Base-by-base conservation (phyloP, 2,113 vertebrate species). In the Pollachius pollachius region DNA sequence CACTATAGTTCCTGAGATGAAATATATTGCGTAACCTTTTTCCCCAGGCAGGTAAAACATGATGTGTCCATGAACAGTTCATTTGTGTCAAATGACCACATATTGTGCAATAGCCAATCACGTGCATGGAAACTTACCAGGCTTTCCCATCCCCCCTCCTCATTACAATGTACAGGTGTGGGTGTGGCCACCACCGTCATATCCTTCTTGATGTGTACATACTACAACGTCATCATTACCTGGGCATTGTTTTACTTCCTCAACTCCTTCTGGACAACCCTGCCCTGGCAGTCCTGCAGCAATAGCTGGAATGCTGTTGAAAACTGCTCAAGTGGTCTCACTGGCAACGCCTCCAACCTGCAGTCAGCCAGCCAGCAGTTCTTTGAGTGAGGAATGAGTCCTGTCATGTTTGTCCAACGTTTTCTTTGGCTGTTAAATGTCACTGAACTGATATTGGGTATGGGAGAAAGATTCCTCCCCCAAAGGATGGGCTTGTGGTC, bases 171-270 rank as follows among this genome's bases (percentile, higher is more conserved):
- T 62, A 64, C 86, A 93, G 92, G 92, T 86, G 88, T 92, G 25
- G 92, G 91, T 21, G 69, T 93, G 63, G 90, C 90, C 62, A 91
- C 90, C 27, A 88, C 92, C 25, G 84, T 92, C 48, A 90, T 93
- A 62, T 89, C 89, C 69, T 91, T 84, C n/a, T 70, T 93, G 60
- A 87, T 88, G 23, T 88, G 79, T 73, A 92, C 91, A 1, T 93
- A 91, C 87, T 89, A 91, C 88, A 93, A 90, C 64, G 89, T 92
- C 65, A 77, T 92, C 69, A 87, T 93, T 57, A 81, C 82, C 80
- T 93, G 92, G 92, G 75, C 89, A 5, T 79, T 93, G 37, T 92
- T 78, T 73, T 93, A 93, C 82, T 73, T 93, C 16, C 85, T 92
- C 76, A 84, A 87, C 78, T 91, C 92, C 0, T 92, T 93, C 0